Evolutionary conservation across 2,888 invertebrate genomes (phyloP).

Genomic region (Mactromeris polynyma): DNA sequence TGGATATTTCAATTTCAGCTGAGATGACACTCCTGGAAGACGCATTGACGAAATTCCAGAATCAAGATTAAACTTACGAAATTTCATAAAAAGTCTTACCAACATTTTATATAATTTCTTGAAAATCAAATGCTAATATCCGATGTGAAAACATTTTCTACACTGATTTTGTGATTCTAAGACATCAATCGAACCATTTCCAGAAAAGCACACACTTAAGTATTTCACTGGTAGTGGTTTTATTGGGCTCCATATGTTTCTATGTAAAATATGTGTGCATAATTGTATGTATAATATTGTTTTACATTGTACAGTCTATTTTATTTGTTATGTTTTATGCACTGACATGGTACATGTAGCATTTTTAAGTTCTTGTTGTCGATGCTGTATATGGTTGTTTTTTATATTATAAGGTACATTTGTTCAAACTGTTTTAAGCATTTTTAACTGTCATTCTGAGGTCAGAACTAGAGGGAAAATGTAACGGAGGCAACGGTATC

Average conservation of each 20-base stretch:
- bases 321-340: no score
- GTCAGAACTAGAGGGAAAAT: background rate
- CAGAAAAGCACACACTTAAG: background rate
- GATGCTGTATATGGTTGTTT: no score
- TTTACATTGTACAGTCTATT: no score
- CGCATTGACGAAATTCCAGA: conserved; percentile 63
- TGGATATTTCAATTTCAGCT: conserved; percentile 51
- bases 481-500: background rate
- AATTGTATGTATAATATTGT: no score
- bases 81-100: background rate
- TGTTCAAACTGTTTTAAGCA: no score
- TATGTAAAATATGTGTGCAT: no score
- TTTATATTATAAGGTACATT: no score
- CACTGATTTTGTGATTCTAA: background rate
- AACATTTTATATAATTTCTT: background rate
- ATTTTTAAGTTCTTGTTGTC: no score
- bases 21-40: conserved; percentile 73
- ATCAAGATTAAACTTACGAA: background rate
- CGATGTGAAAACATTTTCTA: background rate
- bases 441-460: no score
- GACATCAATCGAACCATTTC: background rate
- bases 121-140: no score
- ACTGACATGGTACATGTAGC: no score
- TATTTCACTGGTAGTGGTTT: background rate
- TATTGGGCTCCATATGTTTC: no score